A percentile compares a stretch with the other conserved stretches of the same genome.
Evolutionary conservation across 35 echinoderm and acorn worm species (phyloP).

Genomic region (Ptychodera flava): DNA sequence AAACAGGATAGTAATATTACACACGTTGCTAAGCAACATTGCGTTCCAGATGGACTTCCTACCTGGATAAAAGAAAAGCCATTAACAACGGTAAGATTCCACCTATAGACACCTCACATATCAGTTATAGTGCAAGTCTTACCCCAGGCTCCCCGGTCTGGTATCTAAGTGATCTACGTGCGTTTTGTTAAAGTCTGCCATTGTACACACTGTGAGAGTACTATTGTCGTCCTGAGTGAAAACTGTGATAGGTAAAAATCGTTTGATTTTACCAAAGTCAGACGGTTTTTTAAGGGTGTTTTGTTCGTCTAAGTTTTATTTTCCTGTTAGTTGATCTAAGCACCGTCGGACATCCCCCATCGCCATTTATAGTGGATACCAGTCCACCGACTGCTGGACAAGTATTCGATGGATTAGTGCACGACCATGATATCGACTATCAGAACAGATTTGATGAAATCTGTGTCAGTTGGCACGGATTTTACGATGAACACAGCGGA

Average conservation of each 20-base stretch:
- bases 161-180: too few species aligned
- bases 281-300: too few species aligned
- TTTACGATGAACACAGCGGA: too few species aligned
- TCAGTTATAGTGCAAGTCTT: too few species aligned
- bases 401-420: conserved; percentile 22
- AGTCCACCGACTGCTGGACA: conserved; percentile 35
- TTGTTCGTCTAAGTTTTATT: too few species aligned
- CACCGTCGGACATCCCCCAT: conserved; percentile 13
- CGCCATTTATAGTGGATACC: conserved; percentile 22
- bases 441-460: conserved; percentile 1
- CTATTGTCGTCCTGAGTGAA: too few species aligned
- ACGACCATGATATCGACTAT: conserved; percentile 8
- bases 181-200: too few species aligned
- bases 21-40: conserved; percentile 7
- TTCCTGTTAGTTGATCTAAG: conserved; percentile 32
- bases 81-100: conserved; percentile 36
- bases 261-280: too few species aligned
- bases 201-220: too few species aligned
- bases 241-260: too few species aligned
- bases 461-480: conserved; percentile 33
- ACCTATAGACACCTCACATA: too few species aligned
- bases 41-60: conserved; percentile 25
- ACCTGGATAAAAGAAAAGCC: conserved; percentile 27
- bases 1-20: background rate
- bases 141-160: too few species aligned